These are phyloP conservation scores for Gobio occitaniae DNA, from an alignment of 2,797 vertebrate species.

Conservation along the genomic window DNA sequence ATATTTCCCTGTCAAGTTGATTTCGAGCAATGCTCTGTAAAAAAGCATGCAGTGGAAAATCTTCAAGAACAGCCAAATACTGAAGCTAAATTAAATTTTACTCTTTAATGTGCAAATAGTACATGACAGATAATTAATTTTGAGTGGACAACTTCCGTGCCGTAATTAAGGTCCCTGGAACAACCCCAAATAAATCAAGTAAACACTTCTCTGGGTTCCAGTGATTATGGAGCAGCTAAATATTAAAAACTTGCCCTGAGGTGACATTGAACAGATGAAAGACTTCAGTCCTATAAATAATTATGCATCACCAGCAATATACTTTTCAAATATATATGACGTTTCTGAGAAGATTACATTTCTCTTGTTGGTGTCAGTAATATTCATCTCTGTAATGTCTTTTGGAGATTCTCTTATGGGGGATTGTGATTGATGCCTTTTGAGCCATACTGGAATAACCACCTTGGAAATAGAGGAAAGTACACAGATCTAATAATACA, in stretches of 20 bases:
- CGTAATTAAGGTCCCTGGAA: conserved; percentile 31
- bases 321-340: conserved; percentile 6
- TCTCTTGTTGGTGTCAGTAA: background rate
- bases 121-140: conserved; percentile 20
- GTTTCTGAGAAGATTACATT: conserved; percentile 13
- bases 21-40: conserved; percentile 2
- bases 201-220: background rate
- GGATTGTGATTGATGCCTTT: conserved; percentile 29
- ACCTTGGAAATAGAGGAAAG: background rate
- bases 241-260: conserved; percentile 17
- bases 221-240: conserved; percentile 23
- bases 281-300: conserved; percentile 1
- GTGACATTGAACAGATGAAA: conserved; percentile 19
- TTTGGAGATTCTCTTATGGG: background rate
- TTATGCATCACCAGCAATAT: conserved; percentile 35
- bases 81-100: conserved; percentile 36
- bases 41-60: background rate
- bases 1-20: conserved; percentile 16
- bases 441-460: background rate
- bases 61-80: background rate
- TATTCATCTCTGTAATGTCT: background rate
- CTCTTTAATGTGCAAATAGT: conserved; percentile 21
- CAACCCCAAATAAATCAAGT: conserved; percentile 27
- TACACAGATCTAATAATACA: conserved; percentile 1
- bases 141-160: background rate